A percentile compares a stretch with the other conserved stretches of the same genome.
Conservation (phyloP, 2,113 vertebrate genomes). For the Climacteris rufus region DNA sequence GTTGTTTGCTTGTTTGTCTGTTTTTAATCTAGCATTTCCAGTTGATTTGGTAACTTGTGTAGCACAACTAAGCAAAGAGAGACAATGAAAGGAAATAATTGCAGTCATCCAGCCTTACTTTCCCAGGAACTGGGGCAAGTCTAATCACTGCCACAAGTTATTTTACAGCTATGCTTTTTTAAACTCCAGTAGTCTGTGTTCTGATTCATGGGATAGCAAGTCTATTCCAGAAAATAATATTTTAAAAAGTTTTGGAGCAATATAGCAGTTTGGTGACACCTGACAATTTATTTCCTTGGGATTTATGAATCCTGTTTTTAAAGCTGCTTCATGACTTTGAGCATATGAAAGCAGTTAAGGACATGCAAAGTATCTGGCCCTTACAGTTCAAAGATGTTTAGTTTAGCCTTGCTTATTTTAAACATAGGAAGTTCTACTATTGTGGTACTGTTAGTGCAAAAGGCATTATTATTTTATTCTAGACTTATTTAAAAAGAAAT, state of each 20-base stretch:
- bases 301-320: not conserved
- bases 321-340: not conserved
- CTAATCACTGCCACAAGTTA: not conserved
- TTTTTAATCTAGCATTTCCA: not conserved
- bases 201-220: not conserved
- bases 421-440: not conserved
- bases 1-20: not conserved
- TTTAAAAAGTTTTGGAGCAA: not conserved
- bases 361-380: not conserved
- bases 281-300: not conserved
- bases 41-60: not conserved
- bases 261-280: not conserved
- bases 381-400: not conserved
- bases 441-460: not conserved
- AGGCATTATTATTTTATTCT: not conserved
- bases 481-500: not conserved
- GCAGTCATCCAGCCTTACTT: not conserved
- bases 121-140: not conserved
- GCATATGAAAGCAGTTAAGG: not conserved
- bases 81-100: not conserved
- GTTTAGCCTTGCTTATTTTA: slow-evolving; percentile 8
- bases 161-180: not conserved
- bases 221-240: not conserved
- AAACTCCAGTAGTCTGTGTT: not conserved
- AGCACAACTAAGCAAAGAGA: not conserved